Percentiles rank a stretch among this genome's conserved stretches.
phyloP scores from a whole-genome alignment of 2,888 invertebrate species.

The Drosophila rubida region DNA sequence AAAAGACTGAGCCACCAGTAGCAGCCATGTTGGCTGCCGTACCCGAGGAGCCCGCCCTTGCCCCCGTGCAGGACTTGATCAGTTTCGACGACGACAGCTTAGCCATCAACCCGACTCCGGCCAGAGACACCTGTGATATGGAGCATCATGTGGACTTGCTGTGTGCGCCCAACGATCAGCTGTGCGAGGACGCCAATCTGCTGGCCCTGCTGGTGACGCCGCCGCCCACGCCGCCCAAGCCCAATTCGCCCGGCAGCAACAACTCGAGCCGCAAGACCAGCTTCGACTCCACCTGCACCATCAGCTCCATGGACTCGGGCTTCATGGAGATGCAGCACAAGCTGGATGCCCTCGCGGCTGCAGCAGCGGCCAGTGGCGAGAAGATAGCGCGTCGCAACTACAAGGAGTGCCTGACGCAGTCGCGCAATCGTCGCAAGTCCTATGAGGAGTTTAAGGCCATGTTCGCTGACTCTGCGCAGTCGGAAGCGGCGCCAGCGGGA shows the following conservation, averaged over 20 bases:
- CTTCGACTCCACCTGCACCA: constrained; percentile 85
- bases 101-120: constrained; percentile 19
- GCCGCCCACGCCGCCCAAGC: constrained; percentile 72
- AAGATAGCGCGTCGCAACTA: constrained; percentile 83
- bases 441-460: constrained; percentile 85
- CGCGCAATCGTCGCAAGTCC: constrained; percentile 84
- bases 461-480: constrained; percentile 65
- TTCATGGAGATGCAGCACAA: constrained; percentile 85
- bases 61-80: constrained; percentile 76
- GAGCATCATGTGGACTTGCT: constrained; percentile 65
- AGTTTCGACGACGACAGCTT: constrained; percentile 81
- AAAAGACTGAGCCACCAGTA: constrained; percentile 50
- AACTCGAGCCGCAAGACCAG: constrained; percentile 85
- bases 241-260: constrained; percentile 74
- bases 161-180: constrained; percentile 70
- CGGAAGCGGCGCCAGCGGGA: constrained; percentile 6
- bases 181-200: constrained; percentile 38
- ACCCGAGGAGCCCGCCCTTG: constrained; percentile 46
- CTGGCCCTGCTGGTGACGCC: constrained; percentile 55
- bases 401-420: constrained; percentile 84
- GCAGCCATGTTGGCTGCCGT: constrained; percentile 54
- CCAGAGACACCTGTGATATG: constrained; percentile 46
- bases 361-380: constrained; percentile 61
- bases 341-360: constrained; percentile 74
- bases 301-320: constrained; percentile 85